These are phyloP conservation scores for Diploptera punctata DNA, from an alignment of 2,888 invertebrate genomes.

Conservation along the genomic window DNA sequence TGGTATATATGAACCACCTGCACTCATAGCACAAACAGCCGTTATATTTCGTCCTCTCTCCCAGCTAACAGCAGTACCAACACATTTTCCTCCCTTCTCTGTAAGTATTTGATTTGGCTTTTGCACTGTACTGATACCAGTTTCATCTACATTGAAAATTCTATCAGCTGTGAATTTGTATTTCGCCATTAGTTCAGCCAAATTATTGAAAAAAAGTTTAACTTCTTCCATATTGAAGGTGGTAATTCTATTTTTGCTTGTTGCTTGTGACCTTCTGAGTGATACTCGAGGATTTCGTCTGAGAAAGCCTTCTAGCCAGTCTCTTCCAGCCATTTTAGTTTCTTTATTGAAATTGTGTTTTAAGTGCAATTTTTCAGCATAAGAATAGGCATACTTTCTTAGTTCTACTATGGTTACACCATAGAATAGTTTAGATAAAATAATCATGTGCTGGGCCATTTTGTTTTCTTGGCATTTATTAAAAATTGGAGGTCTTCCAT, in stretches of 20 bases:
- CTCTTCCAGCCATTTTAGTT: not conserved
- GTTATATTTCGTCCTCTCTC: not conserved
- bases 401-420: not conserved
- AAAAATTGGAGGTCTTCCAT: not conserved
- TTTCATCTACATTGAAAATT: not conserved
- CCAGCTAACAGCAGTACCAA: not conserved
- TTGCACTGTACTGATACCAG: not conserved
- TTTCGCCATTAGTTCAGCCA: not conserved
- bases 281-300: not conserved
- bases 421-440: conserved; percentile 9
- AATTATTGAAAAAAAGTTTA: not conserved
- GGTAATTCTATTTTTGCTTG: not conserved
- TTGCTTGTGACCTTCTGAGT: not conserved
- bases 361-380: not conserved
- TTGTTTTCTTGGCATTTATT: not conserved
- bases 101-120: not conserved
- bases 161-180: not conserved
- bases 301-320: not conserved
- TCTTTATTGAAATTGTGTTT: not conserved
- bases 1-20: not conserved
- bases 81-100: not conserved
- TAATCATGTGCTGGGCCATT: not conserved
- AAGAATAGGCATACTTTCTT: too few relatives aligned
- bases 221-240: not conserved
- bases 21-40: not conserved